phyloP scores from a whole-genome alignment of 2,888 invertebrate genomes.

The Neoaliturus tenellus region DNA sequence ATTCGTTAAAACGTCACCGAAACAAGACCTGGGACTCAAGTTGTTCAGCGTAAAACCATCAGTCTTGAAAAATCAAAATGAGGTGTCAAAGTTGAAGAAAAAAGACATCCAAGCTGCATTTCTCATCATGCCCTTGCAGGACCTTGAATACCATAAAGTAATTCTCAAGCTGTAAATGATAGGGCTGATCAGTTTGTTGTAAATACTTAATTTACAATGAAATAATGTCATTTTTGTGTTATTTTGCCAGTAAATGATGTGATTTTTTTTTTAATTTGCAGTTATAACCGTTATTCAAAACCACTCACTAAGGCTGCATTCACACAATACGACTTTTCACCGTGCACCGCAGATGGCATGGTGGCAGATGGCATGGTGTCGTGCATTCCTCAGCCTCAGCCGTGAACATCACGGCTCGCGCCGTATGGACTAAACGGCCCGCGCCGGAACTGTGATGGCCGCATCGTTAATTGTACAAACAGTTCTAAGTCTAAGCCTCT shows the following conservation, averaged over 20 bases:
- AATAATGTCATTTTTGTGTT: constrained; percentile 5
- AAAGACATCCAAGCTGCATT: constrained; percentile 41
- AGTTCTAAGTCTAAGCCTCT: too few species aligned
- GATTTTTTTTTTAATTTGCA: neutral
- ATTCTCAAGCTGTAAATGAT: constrained; percentile 27
- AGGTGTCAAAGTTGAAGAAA: constrained; percentile 29
- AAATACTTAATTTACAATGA: neutral
- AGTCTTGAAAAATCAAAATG: constrained; percentile 34
- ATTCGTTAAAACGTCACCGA: neutral
- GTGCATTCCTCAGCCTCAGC: too few species aligned
- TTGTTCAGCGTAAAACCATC: constrained; percentile 16
- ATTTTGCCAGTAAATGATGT: neutral
- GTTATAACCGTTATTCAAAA: constrained; percentile 28
- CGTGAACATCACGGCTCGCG: too few species aligned
- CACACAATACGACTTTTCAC: too few species aligned
- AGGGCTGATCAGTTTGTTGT: neutral
- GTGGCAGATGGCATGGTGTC: too few species aligned
- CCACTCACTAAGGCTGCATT: neutral
- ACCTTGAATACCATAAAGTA: constrained; percentile 26
- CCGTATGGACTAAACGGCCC: too few species aligned
- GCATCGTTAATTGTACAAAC: too few species aligned
- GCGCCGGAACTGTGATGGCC: too few species aligned
- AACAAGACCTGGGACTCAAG: neutral
- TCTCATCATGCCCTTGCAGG: constrained; percentile 36
- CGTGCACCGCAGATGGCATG: too few species aligned